Evolutionary conservation across 2,797 vertebrate species (phyloP), one percentile per base, ranked within the genome.

Genomic region (Yasuhikotakia modesta): DNA sequence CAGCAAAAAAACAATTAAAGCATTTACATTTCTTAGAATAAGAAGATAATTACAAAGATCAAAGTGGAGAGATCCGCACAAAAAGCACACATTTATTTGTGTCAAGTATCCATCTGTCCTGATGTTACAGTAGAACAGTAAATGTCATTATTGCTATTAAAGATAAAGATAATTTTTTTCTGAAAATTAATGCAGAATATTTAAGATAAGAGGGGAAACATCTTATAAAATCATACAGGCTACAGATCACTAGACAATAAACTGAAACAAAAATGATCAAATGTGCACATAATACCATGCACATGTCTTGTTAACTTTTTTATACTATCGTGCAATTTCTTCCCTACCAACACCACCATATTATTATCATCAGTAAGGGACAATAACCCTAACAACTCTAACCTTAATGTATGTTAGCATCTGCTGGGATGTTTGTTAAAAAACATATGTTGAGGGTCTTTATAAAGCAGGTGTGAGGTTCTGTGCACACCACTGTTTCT

Each of bases 401-500:
- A 27, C 27, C 2, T 4, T 27, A 27, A 27, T 22, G 48, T 24
- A 30, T 57, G 22, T 46, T 3, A 48, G 53, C 10, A 50, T 77
- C 22, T 61, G 8, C 16, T 12, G 17, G 21, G 12, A 63, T 52
- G 50, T 78, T 14, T 61, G 24, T 66, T 32, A 14, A 35, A 46
- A 57, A 30, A 12, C 30, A 48, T 81, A n/a, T 79, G 69, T 64
- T 43, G 24, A 35, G 19, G 46, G 22, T 70, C 13, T 52, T n/a
- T n/a, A 35, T 52, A 55, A 52, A 64, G 46, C 68, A 64, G 45
- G 57, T 71, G 68, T 45, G 43, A 73, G 53, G 30, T 53, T 61
- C 32, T 73, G 75, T 57, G 69, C 45, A 39, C 48, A 78, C 12
- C 74, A 58, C 27, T 71, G 27, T 79, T 17, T 66, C 22, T 70